These are phyloP conservation scores for Sinocyclocheilus anshuiensis DNA, from an alignment of 2,113 vertebrate species.

Conservation along the genomic window DNA sequence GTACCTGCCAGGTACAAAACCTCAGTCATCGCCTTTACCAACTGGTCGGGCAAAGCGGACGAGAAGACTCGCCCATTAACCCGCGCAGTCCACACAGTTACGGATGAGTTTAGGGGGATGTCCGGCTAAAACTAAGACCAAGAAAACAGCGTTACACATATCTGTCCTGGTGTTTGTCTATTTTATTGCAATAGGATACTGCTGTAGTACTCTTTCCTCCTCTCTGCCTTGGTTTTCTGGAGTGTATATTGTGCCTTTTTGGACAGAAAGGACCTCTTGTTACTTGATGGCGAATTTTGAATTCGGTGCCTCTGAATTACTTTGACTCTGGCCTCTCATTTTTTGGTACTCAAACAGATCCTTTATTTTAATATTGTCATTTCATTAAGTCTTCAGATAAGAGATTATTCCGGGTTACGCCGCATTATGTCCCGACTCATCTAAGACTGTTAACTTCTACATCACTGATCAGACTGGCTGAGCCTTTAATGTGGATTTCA, in stretches of 20 bases:
- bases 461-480: constrained; percentile 67
- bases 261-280: constrained; percentile 42
- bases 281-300: constrained; percentile 3
- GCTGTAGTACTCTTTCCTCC: constrained; percentile 44
- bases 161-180: constrained; percentile 65
- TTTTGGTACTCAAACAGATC: constrained; percentile 30
- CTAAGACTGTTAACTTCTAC: constrained; percentile 40
- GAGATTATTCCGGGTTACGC: constrained; percentile 2
- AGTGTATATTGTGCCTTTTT: constrained; percentile 53
- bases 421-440: constrained; percentile 44
- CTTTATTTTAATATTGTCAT: constrained; percentile 43
- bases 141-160: constrained; percentile 57
- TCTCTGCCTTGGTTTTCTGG: constrained; percentile 47
- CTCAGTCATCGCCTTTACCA: constrained; percentile 86
- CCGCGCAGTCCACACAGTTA: constrained; percentile 88
- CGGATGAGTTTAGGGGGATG: constrained; percentile 71
- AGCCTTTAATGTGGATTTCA: constrained; percentile 68
- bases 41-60: constrained; percentile 77
- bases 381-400: constrained; percentile 52
- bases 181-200: constrained; percentile 60
- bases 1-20: constrained; percentile 91
- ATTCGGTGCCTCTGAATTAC: not conserved
- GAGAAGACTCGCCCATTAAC: constrained; percentile 81
- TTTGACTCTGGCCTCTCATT: not conserved
- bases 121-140: constrained; percentile 37